phyloP scores from a whole-genome alignment of 1,140 invertebrate genomes.

The Leptinotarsa lineolata region DNA sequence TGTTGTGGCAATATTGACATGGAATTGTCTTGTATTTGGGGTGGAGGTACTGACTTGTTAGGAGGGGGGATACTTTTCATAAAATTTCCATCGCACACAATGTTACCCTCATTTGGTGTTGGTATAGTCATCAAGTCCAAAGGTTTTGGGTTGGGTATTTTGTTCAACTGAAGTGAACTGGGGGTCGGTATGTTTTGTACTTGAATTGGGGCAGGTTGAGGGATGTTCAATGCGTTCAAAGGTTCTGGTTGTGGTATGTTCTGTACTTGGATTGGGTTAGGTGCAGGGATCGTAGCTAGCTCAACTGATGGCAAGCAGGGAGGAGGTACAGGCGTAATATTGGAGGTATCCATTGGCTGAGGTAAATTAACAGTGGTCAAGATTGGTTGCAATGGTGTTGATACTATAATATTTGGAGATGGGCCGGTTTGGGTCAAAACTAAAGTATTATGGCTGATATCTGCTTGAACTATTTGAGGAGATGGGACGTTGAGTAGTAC shows the following conservation, averaged over 20 bases:
- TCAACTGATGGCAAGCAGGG: conserved; percentile 43
- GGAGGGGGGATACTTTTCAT: conserved; percentile 55
- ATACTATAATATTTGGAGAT: conserved; percentile 39
- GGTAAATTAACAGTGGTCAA: conserved; percentile 54
- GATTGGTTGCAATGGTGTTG: conserved; percentile 39
- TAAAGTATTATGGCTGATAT: conserved; percentile 14
- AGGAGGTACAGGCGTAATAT: conserved; percentile 29
- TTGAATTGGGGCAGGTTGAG: conserved; percentile 59
- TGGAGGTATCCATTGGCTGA: conserved; percentile 42
- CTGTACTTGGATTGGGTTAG: conserved; percentile 55
- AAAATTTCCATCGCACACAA: conserved; percentile 46
- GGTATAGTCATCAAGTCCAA: conserved; percentile 53
- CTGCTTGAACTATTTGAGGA: conserved; percentile 46
- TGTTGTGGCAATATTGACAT: conserved; percentile 10
- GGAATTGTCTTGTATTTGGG: conserved; percentile 37
- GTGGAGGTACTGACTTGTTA: conserved; percentile 54
- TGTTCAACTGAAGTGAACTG: conserved; percentile 52
- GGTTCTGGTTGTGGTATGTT: conserved; percentile 55
- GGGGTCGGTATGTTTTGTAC: conserved; percentile 61
- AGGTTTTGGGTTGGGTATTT: conserved; percentile 55
- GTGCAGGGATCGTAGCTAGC: conserved; percentile 53
- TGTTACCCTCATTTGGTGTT: conserved; percentile 44
- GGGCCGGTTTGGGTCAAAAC: conserved; percentile 24
- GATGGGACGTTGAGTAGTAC: conserved; percentile 55
- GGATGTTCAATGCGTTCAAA: conserved; percentile 54